phyloP scores from a whole-genome alignment of 2,797 vertebrate genomes.

The Gastrophryne carolinensis region DNA sequence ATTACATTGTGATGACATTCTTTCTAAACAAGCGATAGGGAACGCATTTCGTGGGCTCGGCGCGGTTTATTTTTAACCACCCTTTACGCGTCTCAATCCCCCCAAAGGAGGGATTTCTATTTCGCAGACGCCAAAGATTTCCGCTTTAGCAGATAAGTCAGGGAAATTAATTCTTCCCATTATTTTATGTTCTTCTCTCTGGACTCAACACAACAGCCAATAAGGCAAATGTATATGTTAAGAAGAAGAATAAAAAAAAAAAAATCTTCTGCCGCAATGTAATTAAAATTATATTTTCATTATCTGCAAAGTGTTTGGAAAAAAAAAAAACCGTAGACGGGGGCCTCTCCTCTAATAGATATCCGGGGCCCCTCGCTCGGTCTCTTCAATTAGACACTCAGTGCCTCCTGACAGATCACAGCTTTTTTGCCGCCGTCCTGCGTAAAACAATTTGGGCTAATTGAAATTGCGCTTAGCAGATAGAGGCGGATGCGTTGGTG shows the following conservation, averaged over 20 bases:
- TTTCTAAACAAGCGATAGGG: background rate
- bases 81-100: background rate
- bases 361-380: slow-evolving; percentile 7
- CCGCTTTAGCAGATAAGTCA: background rate
- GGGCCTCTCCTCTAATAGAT: slow-evolving; percentile 34
- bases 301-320: slow-evolving; percentile 38
- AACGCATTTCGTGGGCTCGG: background rate
- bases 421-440: slow-evolving; percentile 14
- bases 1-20: background rate
- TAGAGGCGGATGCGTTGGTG: slow-evolving; percentile 21
- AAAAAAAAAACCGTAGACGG: slow-evolving; percentile 5
- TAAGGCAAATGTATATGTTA: slow-evolving; percentile 13
- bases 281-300: slow-evolving; percentile 50
- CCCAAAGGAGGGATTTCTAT: background rate
- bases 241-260: background rate
- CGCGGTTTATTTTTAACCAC: background rate
- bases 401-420: slow-evolving; percentile 45
- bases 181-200: background rate
- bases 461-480: slow-evolving; percentile 47
- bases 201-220: slow-evolving; percentile 24
- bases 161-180: background rate
- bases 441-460: slow-evolving; percentile 47
- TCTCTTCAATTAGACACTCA: slow-evolving; percentile 48
- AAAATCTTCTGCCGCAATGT: slow-evolving; percentile 10
- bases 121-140: background rate